Conservation (phyloP, 2,888 invertebrate genomes). For the Megalurothrips usitatus region DNA sequence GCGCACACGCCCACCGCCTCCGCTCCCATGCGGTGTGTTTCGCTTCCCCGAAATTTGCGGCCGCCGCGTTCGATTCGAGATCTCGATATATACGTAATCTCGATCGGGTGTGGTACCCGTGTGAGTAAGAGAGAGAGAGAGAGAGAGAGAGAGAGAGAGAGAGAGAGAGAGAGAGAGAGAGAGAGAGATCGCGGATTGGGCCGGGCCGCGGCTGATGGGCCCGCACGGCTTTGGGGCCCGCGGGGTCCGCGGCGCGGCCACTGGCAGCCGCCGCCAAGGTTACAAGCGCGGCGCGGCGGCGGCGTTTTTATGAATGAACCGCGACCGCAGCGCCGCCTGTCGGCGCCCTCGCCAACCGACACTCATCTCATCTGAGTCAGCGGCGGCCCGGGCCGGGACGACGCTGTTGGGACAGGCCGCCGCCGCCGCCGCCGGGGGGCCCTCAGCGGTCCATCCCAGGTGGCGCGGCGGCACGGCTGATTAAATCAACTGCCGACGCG, state of each 20-base stretch:
- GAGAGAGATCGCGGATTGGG: not conserved
- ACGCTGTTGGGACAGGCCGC: not conserved
- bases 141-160: too few species aligned
- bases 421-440: too few species aligned
- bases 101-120: too few species aligned
- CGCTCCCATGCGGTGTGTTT: too few species aligned
- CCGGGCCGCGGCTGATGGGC: not conserved
- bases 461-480: not conserved
- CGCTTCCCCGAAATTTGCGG: too few species aligned
- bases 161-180: too few species aligned
- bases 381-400: not conserved
- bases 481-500: not conserved
- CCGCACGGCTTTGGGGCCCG: not conserved
- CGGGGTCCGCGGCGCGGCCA: not conserved
- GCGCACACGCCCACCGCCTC: too few species aligned
- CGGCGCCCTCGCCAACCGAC: not conserved
- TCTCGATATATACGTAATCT: too few species aligned
- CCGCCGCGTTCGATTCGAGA: too few species aligned
- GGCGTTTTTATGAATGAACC: conserved; percentile 5
- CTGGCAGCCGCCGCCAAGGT: not conserved
- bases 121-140: not conserved
- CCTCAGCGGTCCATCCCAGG: not conserved
- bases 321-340: not conserved
- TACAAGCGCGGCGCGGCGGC: not conserved
- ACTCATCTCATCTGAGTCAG: not conserved